These are phyloP conservation scores for Fulmarus glacialis DNA, from an alignment of 2,113 vertebrate species.

Conservation along the genomic window DNA sequence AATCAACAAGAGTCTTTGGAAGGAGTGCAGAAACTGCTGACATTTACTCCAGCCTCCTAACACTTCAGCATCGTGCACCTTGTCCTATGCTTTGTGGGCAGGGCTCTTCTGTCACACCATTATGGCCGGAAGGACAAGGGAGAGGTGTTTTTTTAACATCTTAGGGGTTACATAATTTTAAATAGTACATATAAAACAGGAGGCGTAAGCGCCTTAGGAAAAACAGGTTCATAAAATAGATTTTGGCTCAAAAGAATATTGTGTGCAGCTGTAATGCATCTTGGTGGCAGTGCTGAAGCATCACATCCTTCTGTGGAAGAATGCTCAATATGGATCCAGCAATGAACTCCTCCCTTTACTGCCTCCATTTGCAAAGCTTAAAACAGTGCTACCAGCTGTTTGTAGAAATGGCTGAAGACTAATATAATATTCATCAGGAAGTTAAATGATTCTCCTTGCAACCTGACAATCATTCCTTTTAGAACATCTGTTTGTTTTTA, in stretches of 20 bases:
- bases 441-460: background rate
- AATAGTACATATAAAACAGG: background rate
- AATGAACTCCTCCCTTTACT: background rate
- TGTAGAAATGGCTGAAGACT: background rate
- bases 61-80: accelerated
- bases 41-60: background rate
- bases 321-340: background rate
- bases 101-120: background rate
- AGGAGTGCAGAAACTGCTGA: background rate
- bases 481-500: slow-evolving; percentile 10
- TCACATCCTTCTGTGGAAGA: background rate
- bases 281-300: background rate
- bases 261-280: background rate
- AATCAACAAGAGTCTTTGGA: background rate
- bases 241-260: background rate
- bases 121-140: background rate
- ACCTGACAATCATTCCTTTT: background rate
- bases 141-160: background rate
- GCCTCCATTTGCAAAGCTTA: background rate
- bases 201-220: background rate
- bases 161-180: background rate
- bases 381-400: background rate
- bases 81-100: background rate
- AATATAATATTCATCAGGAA: background rate
- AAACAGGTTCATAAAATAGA: background rate